Percentiles rank a stretch among this genome's conserved stretches.
Conservation (phyloP, 2,888 invertebrate species). For the Xestobium rufovillosum region DNA sequence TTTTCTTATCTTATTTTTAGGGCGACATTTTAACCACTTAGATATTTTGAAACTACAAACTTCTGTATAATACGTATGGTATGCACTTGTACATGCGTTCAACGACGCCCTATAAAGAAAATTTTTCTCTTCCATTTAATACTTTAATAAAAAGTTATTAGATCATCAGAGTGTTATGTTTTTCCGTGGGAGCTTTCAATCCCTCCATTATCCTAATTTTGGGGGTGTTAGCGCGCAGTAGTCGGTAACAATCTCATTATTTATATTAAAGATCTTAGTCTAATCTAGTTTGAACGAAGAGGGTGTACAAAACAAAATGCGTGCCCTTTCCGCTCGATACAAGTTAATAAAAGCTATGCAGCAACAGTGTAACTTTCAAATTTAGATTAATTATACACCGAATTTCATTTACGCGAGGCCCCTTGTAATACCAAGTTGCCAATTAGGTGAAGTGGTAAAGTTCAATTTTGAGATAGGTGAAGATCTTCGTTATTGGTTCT, state of each 20-base stretch:
- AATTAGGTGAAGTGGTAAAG: conserved; percentile 7
- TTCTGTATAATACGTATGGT: too few relatives aligned
- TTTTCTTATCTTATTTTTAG: too few relatives aligned
- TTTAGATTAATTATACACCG: conserved; percentile 12
- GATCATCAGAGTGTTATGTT: too few relatives aligned
- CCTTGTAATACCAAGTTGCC: conserved; percentile 8
- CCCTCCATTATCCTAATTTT: conserved; percentile 2
- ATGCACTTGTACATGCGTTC: too few relatives aligned
- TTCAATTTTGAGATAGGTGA: conserved; percentile 7
- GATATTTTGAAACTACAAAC: too few relatives aligned
- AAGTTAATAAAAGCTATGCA: conserved; percentile 9
- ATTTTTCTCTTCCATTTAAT: too few relatives aligned
- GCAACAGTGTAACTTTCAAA: conserved; percentile 9
- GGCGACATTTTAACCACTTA: too few relatives aligned
- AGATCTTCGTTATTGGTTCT: conserved; percentile 9
- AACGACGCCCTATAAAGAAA: too few relatives aligned
- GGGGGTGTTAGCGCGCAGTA: background rate
- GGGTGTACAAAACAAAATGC: background rate
- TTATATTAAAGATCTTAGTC: conserved; percentile 1
- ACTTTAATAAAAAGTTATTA: too few relatives aligned
- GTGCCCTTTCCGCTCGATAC: conserved; percentile 1
- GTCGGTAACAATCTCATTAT: background rate
- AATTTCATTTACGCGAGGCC: conserved; percentile 11
- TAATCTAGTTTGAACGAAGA: too few relatives aligned
- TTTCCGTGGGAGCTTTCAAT: too few relatives aligned